Evolutionary conservation across 2,888 invertebrate genomes (phyloP), one percentile per base, ranked within the genome.

Genomic region (Leptinotarsa rubiginosa): DNA sequence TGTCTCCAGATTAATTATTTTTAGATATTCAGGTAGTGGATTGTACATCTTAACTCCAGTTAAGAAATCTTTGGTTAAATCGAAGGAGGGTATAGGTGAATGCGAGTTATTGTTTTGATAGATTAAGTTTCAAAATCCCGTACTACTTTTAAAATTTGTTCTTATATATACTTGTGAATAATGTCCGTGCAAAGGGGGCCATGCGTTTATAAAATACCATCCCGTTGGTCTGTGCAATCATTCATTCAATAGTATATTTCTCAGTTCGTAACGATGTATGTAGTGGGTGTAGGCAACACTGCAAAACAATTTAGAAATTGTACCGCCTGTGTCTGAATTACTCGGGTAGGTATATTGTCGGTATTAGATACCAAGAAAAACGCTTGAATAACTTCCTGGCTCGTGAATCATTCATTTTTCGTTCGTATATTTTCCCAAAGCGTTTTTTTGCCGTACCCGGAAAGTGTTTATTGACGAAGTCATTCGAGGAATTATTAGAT

Each of bases 371-470:
- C 62, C 62, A 62, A 62, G 62, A 62, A 62, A 31, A 41, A 41
- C 62, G 31, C 62, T 18, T 41, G 62, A 62, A 7, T 62, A 16
- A 62, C 16, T 62, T 62, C 62, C 31, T 41, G 62, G 2, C n/a
- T 3, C 62, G 62, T 62, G 62, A 62, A n/a, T 62, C 62, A 62
- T 41, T 31, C n/a, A 41, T 16, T 62, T 62, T 62, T 62, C 31
- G 3, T 62, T 41, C 7, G 31, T 62, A 12, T 2, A 62, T 41
- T 62, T n/a, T 31, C 41, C n/a, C 2, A 62, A 20, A 62, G n/a
- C 7, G 41, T 41, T 41, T 41, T n/a, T 18, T 62, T 41, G 2
- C 18, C 41, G 18, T n/a, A 13, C 12, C 50, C 15, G 50, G n/a
- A n/a, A 15, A 50, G 50, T 16, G 50, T 50, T 16, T 16, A 50